phyloP scores from a whole-genome alignment of 2,888 invertebrate species.

The Dicyrtoma fusca region DNA sequence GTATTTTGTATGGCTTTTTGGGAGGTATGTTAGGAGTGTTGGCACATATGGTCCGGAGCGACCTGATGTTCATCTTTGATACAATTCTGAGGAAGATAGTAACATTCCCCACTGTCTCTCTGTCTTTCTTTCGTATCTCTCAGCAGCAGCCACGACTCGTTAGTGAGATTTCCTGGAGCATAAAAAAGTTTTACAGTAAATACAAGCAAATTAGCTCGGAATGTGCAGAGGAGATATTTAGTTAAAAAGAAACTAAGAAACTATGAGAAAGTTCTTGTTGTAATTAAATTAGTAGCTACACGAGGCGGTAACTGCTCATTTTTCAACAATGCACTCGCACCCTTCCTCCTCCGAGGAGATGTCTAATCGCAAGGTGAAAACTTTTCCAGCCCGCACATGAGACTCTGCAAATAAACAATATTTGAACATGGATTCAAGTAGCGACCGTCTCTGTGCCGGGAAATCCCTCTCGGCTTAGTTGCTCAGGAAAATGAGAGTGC shows the following conservation, averaged over 20 bases:
- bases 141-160: too few relatives aligned
- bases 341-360: background rate
- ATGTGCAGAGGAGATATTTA: conserved; percentile 11
- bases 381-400: conserved; percentile 4
- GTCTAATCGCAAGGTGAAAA: background rate
- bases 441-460: too few relatives aligned
- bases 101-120: background rate
- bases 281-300: conserved; percentile 22
- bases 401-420: background rate
- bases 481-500: too few relatives aligned
- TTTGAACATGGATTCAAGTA: too few relatives aligned
- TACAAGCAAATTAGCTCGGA: conserved; percentile 24
- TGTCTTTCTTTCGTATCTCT: background rate
- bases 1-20: too few relatives aligned
- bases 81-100: background rate
- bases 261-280: conserved; percentile 16
- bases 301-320: background rate
- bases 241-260: conserved; percentile 14
- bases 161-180: background rate
- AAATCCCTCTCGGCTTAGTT: too few relatives aligned
- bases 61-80: background rate
- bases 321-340: background rate
- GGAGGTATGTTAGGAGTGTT: too few relatives aligned
- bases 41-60: too few relatives aligned
- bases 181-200: conserved; percentile 20